These are phyloP conservation scores for Phoxinus phoxinus DNA, from an alignment of 2,113 vertebrate species.

Conservation along the genomic window DNA sequence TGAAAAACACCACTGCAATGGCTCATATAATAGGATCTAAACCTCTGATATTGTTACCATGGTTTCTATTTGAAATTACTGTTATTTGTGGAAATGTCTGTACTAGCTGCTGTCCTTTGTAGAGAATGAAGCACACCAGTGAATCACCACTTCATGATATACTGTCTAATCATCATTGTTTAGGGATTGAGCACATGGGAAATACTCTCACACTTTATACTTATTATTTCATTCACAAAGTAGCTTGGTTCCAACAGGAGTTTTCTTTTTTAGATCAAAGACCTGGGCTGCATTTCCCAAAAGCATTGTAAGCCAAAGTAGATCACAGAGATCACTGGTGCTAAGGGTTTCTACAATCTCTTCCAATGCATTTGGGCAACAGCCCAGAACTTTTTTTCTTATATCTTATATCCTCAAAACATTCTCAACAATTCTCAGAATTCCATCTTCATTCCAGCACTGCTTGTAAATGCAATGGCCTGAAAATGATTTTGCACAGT, in stretches of 20 bases:
- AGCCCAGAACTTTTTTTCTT: background rate
- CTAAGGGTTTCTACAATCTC: background rate
- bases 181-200: background rate
- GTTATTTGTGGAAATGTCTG: background rate
- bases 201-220: background rate
- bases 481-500: constrained; percentile 58
- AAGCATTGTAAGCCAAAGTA: background rate
- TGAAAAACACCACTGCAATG: background rate
- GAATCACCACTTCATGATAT: background rate
- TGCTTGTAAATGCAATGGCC: constrained; percentile 54
- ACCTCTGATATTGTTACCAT: background rate
- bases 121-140: background rate
- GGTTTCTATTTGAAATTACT: background rate
- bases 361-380: background rate
- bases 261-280: background rate
- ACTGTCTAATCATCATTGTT: background rate
- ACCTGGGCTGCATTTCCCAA: background rate
- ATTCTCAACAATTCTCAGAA: background rate
- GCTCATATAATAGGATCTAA: background rate
- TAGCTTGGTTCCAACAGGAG: background rate
- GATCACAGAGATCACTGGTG: background rate
- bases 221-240: background rate
- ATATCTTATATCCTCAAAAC: background rate
- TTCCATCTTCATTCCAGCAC: constrained; percentile 45
- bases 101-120: background rate